A percentile compares a stretch with the other conserved stretches of the same genome.
Conservation (phyloP, 2,888 invertebrate genomes). For the Dexiosoma caninum region DNA sequence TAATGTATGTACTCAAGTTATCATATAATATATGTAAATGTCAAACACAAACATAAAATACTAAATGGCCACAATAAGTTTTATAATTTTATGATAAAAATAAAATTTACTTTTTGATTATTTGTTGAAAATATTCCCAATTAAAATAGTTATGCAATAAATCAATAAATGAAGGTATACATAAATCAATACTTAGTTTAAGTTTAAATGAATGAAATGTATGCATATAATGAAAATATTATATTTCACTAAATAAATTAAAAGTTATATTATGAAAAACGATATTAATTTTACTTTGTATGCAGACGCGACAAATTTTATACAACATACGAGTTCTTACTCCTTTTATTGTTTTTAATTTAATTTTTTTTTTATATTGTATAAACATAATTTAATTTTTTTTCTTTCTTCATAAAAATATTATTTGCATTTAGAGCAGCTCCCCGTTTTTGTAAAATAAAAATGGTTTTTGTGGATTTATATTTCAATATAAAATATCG, state of each 20-base stretch:
- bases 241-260: constrained; percentile 59
- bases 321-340: background rate
- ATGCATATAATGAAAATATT: constrained; percentile 60
- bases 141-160: constrained; percentile 15
- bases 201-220: constrained; percentile 52
- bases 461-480: too few relatives aligned
- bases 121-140: constrained; percentile 41
- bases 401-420: background rate
- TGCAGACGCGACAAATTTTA: background rate
- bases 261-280: constrained; percentile 57
- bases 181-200: constrained; percentile 49
- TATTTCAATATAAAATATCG: too few relatives aligned
- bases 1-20: constrained; percentile 17
- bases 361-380: constrained; percentile 11
- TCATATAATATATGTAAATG: background rate
- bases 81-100: background rate
- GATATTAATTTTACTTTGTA: constrained; percentile 46
- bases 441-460: background rate
- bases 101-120: constrained; percentile 35
- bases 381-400: too few relatives aligned
- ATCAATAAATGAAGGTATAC: constrained; percentile 15
- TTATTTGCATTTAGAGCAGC: background rate
- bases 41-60: constrained; percentile 12
- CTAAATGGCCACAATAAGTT: constrained; percentile 54
- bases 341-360: too few relatives aligned